Conservation (phyloP, 2,113 vertebrate species). For the Pithys albifrons region DNA sequence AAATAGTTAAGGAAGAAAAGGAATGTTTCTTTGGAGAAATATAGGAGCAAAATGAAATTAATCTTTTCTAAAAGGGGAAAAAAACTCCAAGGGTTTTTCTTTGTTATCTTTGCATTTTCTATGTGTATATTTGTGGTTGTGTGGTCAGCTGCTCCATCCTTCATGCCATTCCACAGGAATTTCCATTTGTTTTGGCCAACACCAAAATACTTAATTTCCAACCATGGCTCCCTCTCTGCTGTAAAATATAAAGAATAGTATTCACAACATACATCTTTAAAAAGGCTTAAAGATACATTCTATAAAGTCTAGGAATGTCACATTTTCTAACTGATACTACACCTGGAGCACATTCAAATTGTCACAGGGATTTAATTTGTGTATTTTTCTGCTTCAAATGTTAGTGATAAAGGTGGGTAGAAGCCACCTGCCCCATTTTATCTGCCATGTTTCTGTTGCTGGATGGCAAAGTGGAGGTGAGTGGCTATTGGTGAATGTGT, state of each 20-base stretch:
- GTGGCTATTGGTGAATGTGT: not conserved
- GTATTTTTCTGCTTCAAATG: not conserved
- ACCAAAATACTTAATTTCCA: not conserved
- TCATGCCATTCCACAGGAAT: not conserved
- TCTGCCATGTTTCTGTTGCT: not conserved
- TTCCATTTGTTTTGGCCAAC: not conserved
- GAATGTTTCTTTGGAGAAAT: not conserved
- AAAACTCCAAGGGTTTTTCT: not conserved
- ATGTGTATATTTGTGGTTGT: not conserved
- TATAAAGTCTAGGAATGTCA: not conserved
- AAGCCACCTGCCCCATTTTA: not conserved
- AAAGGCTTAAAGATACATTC: not conserved
- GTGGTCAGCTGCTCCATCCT: not conserved
- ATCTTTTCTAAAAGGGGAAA: not conserved
- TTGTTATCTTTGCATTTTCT: not conserved
- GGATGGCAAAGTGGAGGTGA: not conserved
- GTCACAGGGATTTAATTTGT: not conserved
- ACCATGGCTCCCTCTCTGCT: not conserved
- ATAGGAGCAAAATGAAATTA: accelerated
- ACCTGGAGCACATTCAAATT: not conserved
- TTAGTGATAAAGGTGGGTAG: not conserved
- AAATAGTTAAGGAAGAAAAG: not conserved
- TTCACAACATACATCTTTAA: not conserved
- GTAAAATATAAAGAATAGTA: not conserved
- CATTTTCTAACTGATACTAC: not conserved